Conservation (phyloP, 2,113 vertebrate genomes). For the Leucoraja erinaceus region DNA sequence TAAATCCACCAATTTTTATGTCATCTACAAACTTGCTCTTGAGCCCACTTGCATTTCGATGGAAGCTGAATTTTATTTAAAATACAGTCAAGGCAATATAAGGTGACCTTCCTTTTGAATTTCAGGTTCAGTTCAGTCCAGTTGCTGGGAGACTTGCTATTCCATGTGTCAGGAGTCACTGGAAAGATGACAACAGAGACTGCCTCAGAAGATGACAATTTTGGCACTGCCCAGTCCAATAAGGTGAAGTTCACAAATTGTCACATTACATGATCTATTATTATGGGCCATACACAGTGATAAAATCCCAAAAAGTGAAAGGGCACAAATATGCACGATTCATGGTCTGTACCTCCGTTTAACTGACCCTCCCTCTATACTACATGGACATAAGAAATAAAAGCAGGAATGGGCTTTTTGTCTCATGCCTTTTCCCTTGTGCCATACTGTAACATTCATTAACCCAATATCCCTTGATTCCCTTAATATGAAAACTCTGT, state of each 20-base stretch:
- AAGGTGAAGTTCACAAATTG: slow-evolving; percentile 60
- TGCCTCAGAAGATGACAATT: slow-evolving; percentile 95
- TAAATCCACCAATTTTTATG: too few species aligned
- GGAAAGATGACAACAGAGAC: slow-evolving; percentile 99
- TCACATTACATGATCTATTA: background rate
- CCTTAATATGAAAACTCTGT: background rate
- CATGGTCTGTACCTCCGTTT: background rate
- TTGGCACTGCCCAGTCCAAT: slow-evolving; percentile 90
- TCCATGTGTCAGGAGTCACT: slow-evolving; percentile 95
- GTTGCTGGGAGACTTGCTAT: slow-evolving; percentile 90
- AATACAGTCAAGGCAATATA: background rate
- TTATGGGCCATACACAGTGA: too few species aligned
- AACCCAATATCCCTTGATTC: too few species aligned
- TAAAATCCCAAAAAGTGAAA: background rate
- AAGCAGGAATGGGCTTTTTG: too few species aligned
- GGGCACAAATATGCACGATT: background rate
- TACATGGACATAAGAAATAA: too few species aligned
- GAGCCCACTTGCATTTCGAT: background rate
- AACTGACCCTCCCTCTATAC: background rate
- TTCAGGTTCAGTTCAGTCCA: slow-evolving; percentile 94
- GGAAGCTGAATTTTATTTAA: background rate
- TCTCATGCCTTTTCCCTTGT: too few species aligned
- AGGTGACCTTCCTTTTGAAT: background rate
- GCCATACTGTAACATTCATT: too few species aligned
- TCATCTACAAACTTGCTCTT: too few species aligned